These are phyloP conservation scores for Hemibagrus guttatus DNA, from an alignment of 2,797 vertebrate species.

Conservation along the genomic window DNA sequence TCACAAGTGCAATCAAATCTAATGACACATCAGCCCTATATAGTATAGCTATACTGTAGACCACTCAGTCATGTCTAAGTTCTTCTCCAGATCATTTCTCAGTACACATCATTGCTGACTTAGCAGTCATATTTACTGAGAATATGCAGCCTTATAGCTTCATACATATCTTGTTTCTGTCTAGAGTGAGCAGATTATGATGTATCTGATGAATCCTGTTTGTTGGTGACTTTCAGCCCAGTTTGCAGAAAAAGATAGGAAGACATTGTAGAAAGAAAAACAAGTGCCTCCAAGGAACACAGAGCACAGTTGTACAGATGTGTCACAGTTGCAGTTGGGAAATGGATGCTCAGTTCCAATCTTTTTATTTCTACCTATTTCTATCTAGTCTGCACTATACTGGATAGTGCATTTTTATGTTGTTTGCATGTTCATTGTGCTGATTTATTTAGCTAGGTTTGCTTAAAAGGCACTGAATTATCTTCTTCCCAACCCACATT, in stretches of 20 bases:
- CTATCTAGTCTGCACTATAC: slow-evolving; percentile 71
- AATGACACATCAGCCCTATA: slow-evolving; percentile 24
- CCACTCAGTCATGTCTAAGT: neutral
- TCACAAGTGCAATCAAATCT: slow-evolving; percentile 31
- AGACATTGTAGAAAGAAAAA: slow-evolving; percentile 4
- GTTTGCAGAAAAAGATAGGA: neutral
- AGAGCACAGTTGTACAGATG: no score
- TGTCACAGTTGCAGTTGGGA: slow-evolving; percentile 23
- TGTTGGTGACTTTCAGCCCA: neutral
- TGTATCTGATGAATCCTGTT: slow-evolving; percentile 37
- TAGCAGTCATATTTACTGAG: slow-evolving; percentile 13
- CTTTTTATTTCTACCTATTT: slow-evolving; percentile 71
- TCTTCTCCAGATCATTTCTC: neutral
- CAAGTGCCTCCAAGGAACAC: neutral
- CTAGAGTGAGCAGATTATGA: slow-evolving; percentile 42
- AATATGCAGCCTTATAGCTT: slow-evolving; percentile 20
- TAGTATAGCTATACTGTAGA: slow-evolving; percentile 26
- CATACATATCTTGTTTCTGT: neutral
- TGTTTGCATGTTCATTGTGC: neutral
- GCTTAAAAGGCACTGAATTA: neutral
- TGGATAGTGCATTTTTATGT: slow-evolving; percentile 64
- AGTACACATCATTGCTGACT: neutral
- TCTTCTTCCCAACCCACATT: neutral
- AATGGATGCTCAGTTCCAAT: slow-evolving; percentile 72
- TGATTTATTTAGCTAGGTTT: slow-evolving; percentile 1